Evolutionary conservation across 2,888 invertebrate species (phyloP), one percentile per base, ranked within the genome.

Genomic region (Catocala nupta): DNA sequence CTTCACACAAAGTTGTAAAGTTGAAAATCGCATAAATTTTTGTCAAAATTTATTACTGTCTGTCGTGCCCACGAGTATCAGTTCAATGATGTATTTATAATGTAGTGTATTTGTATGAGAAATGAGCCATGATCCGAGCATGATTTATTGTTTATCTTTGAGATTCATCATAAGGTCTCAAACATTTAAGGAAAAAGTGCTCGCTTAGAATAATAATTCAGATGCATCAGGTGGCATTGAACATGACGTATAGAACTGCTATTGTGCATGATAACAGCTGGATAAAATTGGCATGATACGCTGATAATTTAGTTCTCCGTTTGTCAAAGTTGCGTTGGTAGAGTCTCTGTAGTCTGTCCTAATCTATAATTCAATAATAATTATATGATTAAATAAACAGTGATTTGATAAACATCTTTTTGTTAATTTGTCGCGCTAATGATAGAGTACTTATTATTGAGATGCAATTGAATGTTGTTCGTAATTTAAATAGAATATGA

Each of bases 71-170:
- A 65, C 66, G 60, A 55, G 61, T 71, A 70, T 77, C 64, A 64
- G 52, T 70, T 65, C 51, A 64, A 65, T 72, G 63, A 74, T 70
- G 65, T 70, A 68, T 68, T 68, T 74, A 63, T 74, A 71, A 62
- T 65, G 69, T 51, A 62, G 54, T 60, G 59, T 68, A 55, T 71
- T 59, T 68, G 52, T 70, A 60, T 68, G 63, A 63, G 63, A 72
- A 68, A 74, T 63, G 65, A 65, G 51, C 45, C 54, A 59, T 70
- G 63, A 64, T 73, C 66, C 50, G 48, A 54, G 39, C 33, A 54
- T 71, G 63, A 75, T 71, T 68, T 75, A 75, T 71, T 59, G 39
- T 69, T 51, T 63, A 16, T 48, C 6, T 56, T 53, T 55, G 45
- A 53, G 59, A 67, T 55, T 6, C 47, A 47, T 47, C 47, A 47